Percentiles rank a stretch among this genome's conserved stretches.
These are phyloP conservation scores for Ciconia nigra DNA, from an alignment of 2,797 vertebrate species.

Conservation along the genomic window DNA sequence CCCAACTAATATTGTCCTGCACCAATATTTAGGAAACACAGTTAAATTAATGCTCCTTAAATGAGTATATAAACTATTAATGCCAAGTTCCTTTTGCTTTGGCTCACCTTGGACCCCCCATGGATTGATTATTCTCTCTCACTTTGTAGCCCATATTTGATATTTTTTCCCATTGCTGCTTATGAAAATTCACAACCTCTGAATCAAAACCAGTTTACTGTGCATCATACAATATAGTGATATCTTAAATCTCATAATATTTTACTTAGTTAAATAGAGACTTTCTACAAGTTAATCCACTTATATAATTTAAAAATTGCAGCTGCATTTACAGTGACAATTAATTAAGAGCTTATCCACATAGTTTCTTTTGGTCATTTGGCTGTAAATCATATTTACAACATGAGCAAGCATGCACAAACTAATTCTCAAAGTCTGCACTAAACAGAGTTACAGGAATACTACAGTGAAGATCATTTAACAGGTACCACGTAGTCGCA, in stretches of 20 bases:
- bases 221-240: not conserved
- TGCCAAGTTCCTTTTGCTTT: not conserved
- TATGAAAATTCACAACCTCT: not conserved
- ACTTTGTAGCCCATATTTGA: not conserved
- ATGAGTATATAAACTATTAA: not conserved
- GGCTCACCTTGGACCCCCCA: not conserved
- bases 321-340: not conserved
- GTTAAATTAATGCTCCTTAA: not conserved
- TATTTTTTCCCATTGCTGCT: not conserved
- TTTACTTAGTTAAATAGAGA: not conserved
- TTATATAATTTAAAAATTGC: not conserved
- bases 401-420: not conserved
- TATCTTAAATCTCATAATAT: not conserved
- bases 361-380: not conserved
- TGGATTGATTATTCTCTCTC: not conserved
- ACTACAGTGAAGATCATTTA: too few species aligned
- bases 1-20: not conserved
- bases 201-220: not conserved
- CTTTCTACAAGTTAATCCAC: not conserved
- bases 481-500: not conserved
- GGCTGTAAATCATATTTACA: not conserved
- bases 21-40: not conserved
- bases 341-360: not conserved
- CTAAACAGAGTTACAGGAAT: not conserved
- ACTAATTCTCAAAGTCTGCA: not conserved